Evolutionary conservation across 2,888 invertebrate genomes (phyloP).

Genomic region (Ditylenchus weischeri): DNA sequence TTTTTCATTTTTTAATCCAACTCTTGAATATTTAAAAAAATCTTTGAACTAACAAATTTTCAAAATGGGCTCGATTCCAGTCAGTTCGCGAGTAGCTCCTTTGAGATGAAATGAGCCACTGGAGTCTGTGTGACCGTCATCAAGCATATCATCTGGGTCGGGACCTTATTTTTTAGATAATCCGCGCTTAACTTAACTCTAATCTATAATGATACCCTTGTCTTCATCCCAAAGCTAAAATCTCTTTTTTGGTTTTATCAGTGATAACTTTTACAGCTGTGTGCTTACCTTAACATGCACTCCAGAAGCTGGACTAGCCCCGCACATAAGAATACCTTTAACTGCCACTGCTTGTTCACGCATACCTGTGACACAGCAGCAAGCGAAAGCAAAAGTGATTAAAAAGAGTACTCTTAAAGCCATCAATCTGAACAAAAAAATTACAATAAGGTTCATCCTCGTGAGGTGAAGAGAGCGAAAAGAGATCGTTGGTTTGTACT

Average conservation of each 20-base stretch:
- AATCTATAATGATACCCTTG: constrained; percentile 25
- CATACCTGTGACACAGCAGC: constrained; percentile 29
- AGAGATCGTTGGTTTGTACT: too few species aligned
- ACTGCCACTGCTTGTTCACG: constrained; percentile 40
- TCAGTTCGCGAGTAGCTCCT: constrained; percentile 38
- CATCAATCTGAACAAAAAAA: too few species aligned
- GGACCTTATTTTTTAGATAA: constrained; percentile 25
- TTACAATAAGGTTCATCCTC: too few species aligned
- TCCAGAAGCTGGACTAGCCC: constrained; percentile 34
- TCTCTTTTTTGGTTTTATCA: not conserved
- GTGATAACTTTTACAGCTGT: too few species aligned
- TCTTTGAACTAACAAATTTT: constrained; percentile 23
- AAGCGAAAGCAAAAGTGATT: not conserved
- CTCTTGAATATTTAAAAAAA: too few species aligned
- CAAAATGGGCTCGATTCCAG: constrained; percentile 36
- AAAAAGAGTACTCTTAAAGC: too few species aligned
- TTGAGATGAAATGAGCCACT: constrained; percentile 33
- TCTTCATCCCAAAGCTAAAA: constrained; percentile 37
- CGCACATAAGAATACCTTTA: constrained; percentile 35
- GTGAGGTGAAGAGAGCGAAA: too few species aligned
- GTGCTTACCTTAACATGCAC: constrained; percentile 32
- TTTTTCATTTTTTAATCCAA: too few species aligned
- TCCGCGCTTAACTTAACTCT: not conserved
- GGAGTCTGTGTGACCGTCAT: constrained; percentile 35
- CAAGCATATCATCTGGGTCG: constrained; percentile 37